Evolutionary conservation across 1,140 invertebrate genomes (phyloP).

Genomic region (Drosophila dunni): DNA sequence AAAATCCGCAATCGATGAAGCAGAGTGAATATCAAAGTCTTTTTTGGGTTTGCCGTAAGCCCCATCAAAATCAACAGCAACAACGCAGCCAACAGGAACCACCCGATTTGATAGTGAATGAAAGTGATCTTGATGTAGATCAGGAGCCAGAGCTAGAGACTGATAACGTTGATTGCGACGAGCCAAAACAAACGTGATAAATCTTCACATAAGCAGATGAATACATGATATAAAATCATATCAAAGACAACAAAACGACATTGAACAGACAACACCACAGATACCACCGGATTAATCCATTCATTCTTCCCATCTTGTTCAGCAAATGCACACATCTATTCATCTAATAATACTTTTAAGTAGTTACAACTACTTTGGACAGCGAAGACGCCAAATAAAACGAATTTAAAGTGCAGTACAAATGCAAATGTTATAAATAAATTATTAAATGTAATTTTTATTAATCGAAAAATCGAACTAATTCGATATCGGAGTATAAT

Average conservation of each 20-base stretch:
- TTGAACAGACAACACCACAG: no score
- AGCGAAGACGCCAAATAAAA: constrained; percentile 18
- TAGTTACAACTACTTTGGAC: constrained; percentile 3
- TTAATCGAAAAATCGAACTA: no score
- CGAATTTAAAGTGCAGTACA: constrained; percentile 25
- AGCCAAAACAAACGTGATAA: constrained; percentile 33
- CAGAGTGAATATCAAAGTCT: constrained; percentile 83
- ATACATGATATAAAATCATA: background rate
- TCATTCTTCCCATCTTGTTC: constrained; percentile 20
- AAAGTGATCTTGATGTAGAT: background rate
- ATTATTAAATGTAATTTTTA: no score
- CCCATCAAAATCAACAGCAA: constrained; percentile 30
- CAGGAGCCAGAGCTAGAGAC: background rate
- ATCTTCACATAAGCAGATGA: background rate
- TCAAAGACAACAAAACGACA: background rate
- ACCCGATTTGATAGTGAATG: constrained; percentile 59
- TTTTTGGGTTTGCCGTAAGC: constrained; percentile 81
- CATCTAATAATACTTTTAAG: background rate
- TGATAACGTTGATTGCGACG: background rate
- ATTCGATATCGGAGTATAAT: no score
- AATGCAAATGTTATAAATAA: background rate
- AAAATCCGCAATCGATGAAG: constrained; percentile 96
- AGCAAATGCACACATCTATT: constrained; percentile 12
- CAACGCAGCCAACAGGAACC: constrained; percentile 48
- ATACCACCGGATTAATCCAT: no score